Percentiles rank a stretch among this genome's conserved stretches.
Evolutionary conservation across 2,888 invertebrate species (phyloP).

Genomic region (Drosophila heteroneura): DNA sequence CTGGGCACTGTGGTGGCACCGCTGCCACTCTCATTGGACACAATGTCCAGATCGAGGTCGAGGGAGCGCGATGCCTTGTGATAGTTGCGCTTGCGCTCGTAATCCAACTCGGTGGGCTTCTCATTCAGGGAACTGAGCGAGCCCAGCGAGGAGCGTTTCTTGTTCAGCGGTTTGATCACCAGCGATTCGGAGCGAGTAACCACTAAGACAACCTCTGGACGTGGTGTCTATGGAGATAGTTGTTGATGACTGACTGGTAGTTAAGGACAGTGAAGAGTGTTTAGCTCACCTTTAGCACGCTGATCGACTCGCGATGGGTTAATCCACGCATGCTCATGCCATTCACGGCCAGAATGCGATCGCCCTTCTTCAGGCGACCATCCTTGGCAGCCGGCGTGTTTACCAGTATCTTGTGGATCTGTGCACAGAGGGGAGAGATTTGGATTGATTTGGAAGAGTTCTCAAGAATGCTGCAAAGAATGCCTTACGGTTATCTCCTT

Average conservation of each 20-base stretch:
- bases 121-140: conserved; percentile 85
- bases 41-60: conserved; percentile 84
- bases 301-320: conserved; percentile 94
- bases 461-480: conserved; percentile 34
- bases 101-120: conserved; percentile 83
- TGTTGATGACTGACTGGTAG: not conserved
- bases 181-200: conserved; percentile 87
- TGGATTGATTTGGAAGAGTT: not conserved
- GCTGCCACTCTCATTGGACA: conserved; percentile 79
- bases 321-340: conserved; percentile 93
- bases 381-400: conserved; percentile 95
- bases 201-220: conserved; percentile 92
- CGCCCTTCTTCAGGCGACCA: conserved; percentile 94
- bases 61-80: conserved; percentile 85
- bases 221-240: conserved; percentile 88
- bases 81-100: conserved; percentile 84
- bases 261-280: not conserved
- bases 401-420: conserved; percentile 94
- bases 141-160: conserved; percentile 85
- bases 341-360: conserved; percentile 95
- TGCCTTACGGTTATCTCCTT: conserved; percentile 94
- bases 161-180: conserved; percentile 82
- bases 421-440: conserved; percentile 16
- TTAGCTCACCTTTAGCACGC: conserved; percentile 91
- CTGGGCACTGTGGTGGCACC: conserved; percentile 50